phyloP scores from a whole-genome alignment of 1,140 invertebrate genomes.

The Zeugodacus cucurbitae region DNA sequence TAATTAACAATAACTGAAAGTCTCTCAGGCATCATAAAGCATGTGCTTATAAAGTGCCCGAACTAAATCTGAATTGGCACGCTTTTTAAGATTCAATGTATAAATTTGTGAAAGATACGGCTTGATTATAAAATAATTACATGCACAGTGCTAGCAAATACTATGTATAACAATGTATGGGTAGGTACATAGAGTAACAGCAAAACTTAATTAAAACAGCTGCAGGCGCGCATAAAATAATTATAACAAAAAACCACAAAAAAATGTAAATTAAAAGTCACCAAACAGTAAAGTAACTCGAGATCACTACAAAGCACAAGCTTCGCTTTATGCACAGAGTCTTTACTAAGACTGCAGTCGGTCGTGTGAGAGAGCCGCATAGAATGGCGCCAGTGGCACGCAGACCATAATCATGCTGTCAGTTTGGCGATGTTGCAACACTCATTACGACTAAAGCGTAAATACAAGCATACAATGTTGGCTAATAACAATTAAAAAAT shows the following conservation, averaged over 20 bases:
- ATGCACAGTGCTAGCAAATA: not conserved
- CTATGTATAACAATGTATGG: not conserved
- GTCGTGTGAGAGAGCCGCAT: not conserved
- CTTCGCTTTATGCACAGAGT: too few relatives aligned
- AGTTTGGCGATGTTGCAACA: not conserved
- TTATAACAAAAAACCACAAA: not conserved
- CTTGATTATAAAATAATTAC: too few relatives aligned
- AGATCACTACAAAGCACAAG: not conserved
- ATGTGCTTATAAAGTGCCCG: too few relatives aligned
- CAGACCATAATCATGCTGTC: not conserved
- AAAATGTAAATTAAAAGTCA: not conserved
- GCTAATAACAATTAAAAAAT: not conserved
- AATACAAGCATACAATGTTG: not conserved
- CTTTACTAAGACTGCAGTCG: not conserved
- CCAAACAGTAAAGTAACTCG: not conserved
- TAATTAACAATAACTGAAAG: too few relatives aligned
- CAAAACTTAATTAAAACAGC: not conserved
- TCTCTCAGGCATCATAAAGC: too few relatives aligned
- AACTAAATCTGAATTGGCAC: too few relatives aligned
- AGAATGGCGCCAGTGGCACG: not conserved
- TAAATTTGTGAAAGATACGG: too few relatives aligned
- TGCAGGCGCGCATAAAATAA: not conserved
- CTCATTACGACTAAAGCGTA: not conserved
- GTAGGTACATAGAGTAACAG: not conserved
- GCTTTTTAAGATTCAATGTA: too few relatives aligned